phyloP scores from a whole-genome alignment of 92 coral and sea anemone species.

The Epizoanthus rinbou region DNA sequence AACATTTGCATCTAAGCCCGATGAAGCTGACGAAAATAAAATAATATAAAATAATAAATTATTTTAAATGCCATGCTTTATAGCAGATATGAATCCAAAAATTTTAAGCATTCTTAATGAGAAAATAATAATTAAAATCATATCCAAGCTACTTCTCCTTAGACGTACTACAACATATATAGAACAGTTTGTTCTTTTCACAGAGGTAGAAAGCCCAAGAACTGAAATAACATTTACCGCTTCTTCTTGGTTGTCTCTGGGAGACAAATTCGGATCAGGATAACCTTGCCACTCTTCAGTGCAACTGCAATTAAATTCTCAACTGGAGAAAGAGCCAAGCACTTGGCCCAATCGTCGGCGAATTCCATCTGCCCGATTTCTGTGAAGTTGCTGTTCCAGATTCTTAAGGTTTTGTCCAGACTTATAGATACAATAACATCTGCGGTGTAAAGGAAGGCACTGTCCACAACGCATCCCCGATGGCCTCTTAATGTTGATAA shows the following conservation, averaged over 20 bases:
- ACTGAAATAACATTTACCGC: too few relatives aligned
- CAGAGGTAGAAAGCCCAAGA: too few relatives aligned
- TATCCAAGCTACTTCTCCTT: too few relatives aligned
- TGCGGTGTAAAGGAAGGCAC: background rate
- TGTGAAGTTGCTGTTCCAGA: slow-evolving; percentile 4
- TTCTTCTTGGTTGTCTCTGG: background rate
- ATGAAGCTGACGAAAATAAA: too few relatives aligned
- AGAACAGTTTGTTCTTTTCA: too few relatives aligned
- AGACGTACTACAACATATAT: too few relatives aligned
- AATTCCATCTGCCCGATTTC: slow-evolving; percentile 21
- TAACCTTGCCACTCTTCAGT: slow-evolving; percentile 25
- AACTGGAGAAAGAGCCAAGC: background rate
- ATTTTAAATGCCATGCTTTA: too few relatives aligned
- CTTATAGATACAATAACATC: slow-evolving; percentile 9
- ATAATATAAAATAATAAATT: too few relatives aligned
- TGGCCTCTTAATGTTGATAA: slow-evolving; percentile 11
- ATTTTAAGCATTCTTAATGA: too few relatives aligned
- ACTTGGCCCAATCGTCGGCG: slow-evolving; percentile 18
- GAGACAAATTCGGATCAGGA: slow-evolving; percentile 6
- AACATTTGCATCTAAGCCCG: too few relatives aligned
- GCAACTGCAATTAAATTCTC: background rate
- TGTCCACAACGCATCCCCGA: background rate
- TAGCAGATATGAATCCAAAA: too few relatives aligned
- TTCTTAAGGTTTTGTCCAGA: slow-evolving; percentile 10
- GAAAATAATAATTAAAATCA: too few relatives aligned